phyloP scores from a whole-genome alignment of 2,113 vertebrate species.

The Motacilla tschutschensis region DNA sequence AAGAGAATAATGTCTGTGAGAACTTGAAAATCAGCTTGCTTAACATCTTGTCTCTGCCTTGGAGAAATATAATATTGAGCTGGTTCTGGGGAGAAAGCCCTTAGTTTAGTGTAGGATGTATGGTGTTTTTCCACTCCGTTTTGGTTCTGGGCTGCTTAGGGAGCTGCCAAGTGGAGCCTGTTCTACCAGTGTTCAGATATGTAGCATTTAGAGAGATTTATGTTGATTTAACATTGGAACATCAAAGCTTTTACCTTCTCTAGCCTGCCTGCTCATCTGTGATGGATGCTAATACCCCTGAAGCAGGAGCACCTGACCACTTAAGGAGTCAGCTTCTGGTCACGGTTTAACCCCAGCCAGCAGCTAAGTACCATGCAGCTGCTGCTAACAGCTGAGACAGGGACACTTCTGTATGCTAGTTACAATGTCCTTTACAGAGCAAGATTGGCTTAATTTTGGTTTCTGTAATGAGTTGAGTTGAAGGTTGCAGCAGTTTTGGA shows the following conservation, averaged over 20 bases:
- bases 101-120: background rate
- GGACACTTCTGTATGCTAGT: background rate
- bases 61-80: background rate
- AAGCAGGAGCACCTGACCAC: conserved; percentile 24
- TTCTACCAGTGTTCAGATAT: background rate
- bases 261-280: background rate
- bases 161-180: background rate
- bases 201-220: background rate
- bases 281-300: conserved; percentile 17
- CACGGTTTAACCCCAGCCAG: background rate
- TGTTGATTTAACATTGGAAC: background rate
- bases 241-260: conserved; percentile 30
- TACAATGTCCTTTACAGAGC: background rate
- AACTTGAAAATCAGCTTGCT: background rate
- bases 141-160: background rate
- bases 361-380: background rate
- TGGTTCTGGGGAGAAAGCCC: background rate
- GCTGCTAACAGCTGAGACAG: background rate
- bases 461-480: background rate
- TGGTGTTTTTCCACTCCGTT: background rate
- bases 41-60: background rate
- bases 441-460: background rate
- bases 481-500: background rate
- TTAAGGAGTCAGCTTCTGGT: background rate
- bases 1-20: background rate